These are phyloP conservation scores for Aphelenchoides fujianensis DNA, from an alignment of 1,140 invertebrate genomes.

Conservation along the genomic window DNA sequence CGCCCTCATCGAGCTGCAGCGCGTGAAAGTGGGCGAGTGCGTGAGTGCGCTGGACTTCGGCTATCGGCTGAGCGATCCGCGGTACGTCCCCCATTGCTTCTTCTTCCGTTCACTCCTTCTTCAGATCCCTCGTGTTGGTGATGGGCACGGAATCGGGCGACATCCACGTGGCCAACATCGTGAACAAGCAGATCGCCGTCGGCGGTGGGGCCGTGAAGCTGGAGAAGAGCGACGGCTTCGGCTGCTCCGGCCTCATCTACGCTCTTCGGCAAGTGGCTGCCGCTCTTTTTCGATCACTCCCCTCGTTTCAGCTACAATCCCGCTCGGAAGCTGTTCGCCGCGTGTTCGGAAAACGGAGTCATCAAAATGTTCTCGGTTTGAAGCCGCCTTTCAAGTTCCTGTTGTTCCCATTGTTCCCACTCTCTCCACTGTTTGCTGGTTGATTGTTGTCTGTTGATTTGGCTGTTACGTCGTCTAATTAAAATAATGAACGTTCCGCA, in stretches of 20 bases:
- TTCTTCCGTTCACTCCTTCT: too few relatives aligned
- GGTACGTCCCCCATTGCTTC: too few relatives aligned
- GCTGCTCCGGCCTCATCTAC: neutral
- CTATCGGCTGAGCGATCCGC: too few relatives aligned
- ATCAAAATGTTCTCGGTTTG: conserved; percentile 8
- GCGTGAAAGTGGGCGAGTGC: conserved; percentile 16
- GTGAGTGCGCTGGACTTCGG: conserved; percentile 8
- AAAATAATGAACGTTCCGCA: too few relatives aligned
- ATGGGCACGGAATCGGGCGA: neutral
- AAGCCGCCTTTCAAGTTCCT: neutral
- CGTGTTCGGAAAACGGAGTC: conserved; percentile 4
- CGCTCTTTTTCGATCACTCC: neutral
- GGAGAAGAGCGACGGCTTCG: neutral
- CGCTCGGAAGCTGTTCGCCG: conserved; percentile 7
- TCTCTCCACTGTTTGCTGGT: neutral
- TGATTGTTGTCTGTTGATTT: neutral
- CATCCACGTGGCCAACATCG: neutral
- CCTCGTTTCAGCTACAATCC: conserved; percentile 11
- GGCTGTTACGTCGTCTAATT: neutral
- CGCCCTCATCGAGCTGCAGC: neutral
- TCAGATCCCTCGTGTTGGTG: neutral
- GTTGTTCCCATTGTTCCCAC: neutral
- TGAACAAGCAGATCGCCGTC: neutral
- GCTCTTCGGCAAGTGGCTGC: neutral
- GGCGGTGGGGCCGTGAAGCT: neutral